Conservation (phyloP, 2,113 vertebrate genomes). For the Pseudonaja textilis region DNA sequence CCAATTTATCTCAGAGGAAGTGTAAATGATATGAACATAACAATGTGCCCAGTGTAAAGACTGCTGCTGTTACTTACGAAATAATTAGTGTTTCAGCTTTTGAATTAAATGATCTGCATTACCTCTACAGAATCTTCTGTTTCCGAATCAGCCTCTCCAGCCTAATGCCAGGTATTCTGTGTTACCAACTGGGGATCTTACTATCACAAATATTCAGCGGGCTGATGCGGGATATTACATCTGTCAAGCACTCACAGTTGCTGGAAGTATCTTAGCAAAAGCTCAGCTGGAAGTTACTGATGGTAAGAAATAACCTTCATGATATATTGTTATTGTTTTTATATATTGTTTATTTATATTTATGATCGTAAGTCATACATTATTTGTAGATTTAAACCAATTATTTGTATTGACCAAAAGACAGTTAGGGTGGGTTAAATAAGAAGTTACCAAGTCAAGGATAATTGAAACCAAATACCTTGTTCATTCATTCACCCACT, state of each 20-base stretch:
- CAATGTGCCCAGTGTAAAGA: conserved; percentile 30
- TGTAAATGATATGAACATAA: neutral
- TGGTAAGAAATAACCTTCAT: conserved; percentile 76
- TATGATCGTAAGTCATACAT: neutral
- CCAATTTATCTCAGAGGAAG: conserved; percentile 25
- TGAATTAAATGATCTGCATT: conserved; percentile 54
- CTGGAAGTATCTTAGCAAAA: conserved; percentile 97
- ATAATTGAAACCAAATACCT: neutral
- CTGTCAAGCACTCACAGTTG: conserved; percentile 96
- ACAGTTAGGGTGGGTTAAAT: neutral
- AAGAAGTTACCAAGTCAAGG: neutral
- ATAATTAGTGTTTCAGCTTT: conserved; percentile 11
- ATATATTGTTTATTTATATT: neutral
- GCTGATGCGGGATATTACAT: conserved; percentile 94
- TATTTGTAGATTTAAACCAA: neutral
- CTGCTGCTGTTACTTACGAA: conserved; percentile 3
- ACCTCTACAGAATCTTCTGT: conserved; percentile 88
- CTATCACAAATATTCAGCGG: conserved; percentile 89
- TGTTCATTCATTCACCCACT: neutral
- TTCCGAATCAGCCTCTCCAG: conserved; percentile 96
- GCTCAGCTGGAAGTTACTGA: conserved; percentile 99
- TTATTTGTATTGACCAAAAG: neutral
- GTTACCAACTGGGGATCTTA: conserved; percentile 90
- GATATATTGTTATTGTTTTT: conserved; percentile 24
- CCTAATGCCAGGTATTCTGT: conserved; percentile 92